A percentile compares a stretch with the other conserved stretches of the same genome.
These are phyloP conservation scores for Parascotia fuliginaria DNA, from an alignment of 2,888 invertebrate genomes.

Conservation along the genomic window DNA sequence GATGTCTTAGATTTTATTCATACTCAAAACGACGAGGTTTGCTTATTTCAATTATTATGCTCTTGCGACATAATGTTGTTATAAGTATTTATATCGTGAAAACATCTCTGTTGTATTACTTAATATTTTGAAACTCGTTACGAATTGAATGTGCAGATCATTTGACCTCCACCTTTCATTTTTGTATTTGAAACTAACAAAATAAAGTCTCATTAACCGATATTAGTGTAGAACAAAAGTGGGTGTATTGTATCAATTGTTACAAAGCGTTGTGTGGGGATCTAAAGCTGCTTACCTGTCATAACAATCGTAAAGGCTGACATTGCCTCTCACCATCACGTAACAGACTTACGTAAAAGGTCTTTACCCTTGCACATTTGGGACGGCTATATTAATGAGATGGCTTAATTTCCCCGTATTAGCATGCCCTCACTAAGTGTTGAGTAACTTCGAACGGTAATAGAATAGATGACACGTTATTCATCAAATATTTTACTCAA, in stretches of 20 bases:
- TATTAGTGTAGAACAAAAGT: constrained; percentile 15
- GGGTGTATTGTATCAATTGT: constrained; percentile 28
- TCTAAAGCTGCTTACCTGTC: constrained; percentile 61
- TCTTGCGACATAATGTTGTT: constrained; percentile 29
- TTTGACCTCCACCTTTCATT: constrained; percentile 59
- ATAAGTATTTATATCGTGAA: constrained; percentile 34
- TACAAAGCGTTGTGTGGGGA: constrained; percentile 47
- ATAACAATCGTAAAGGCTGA: constrained; percentile 75
- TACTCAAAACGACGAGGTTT: constrained; percentile 8
- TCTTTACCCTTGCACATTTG: constrained; percentile 84
- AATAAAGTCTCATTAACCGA: constrained; percentile 32
- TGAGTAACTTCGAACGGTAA: constrained; percentile 62
- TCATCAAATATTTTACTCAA: constrained; percentile 62
- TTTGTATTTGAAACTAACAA: constrained; percentile 35
- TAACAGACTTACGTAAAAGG: constrained; percentile 82
- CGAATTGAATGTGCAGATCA: constrained; percentile 56
- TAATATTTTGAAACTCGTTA: constrained; percentile 58
- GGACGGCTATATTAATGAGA: constrained; percentile 75
- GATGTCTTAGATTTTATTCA: constrained; percentile 22
- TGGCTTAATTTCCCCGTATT: constrained; percentile 77
- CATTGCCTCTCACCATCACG: constrained; percentile 84
- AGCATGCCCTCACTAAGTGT: constrained; percentile 58
- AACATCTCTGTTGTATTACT: constrained; percentile 49
- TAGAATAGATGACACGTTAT: constrained; percentile 46
- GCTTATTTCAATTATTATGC: constrained; percentile 14